Conservation (phyloP, 1,140 invertebrate genomes). For the Drosophila repletoides region DNA sequence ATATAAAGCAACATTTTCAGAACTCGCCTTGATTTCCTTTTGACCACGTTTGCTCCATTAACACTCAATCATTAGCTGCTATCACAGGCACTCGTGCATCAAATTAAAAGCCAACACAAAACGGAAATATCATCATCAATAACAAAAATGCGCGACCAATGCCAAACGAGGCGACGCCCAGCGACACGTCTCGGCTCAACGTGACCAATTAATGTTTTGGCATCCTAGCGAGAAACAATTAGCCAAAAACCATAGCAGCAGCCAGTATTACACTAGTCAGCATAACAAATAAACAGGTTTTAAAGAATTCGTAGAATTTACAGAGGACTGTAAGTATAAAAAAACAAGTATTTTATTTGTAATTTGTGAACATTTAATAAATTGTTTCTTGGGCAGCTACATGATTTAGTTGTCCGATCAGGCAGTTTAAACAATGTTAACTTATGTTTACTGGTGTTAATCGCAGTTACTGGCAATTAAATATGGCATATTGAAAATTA, state of each 20-base stretch:
- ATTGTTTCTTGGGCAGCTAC: no score
- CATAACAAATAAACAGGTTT: background rate
- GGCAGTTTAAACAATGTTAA: no score
- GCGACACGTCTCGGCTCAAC: conserved; percentile 14
- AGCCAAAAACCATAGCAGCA: background rate
- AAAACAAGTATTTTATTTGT: no score
- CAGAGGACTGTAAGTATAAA: no score
- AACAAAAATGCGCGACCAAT: conserved; percentile 16
- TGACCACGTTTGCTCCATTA: conserved; percentile 67
- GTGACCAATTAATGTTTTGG: conserved; percentile 35
- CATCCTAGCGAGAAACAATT: conserved; percentile 26
- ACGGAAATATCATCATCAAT: conserved; percentile 70
- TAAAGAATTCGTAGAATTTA: no score
- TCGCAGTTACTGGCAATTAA: no score
- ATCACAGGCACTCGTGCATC: conserved; percentile 64
- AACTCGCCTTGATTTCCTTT: conserved; percentile 48
- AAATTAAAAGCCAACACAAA: conserved; percentile 70
- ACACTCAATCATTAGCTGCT: conserved; percentile 71
- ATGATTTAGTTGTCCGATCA: no score
- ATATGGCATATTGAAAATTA: no score
- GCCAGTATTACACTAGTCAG: background rate
- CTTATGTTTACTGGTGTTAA: background rate
- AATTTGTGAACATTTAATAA: no score
- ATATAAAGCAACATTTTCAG: background rate
- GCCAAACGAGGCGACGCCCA: background rate